These are phyloP conservation scores for Ginglymostoma cirratum DNA, from an alignment of 2,113 vertebrate species.

Conservation along the genomic window DNA sequence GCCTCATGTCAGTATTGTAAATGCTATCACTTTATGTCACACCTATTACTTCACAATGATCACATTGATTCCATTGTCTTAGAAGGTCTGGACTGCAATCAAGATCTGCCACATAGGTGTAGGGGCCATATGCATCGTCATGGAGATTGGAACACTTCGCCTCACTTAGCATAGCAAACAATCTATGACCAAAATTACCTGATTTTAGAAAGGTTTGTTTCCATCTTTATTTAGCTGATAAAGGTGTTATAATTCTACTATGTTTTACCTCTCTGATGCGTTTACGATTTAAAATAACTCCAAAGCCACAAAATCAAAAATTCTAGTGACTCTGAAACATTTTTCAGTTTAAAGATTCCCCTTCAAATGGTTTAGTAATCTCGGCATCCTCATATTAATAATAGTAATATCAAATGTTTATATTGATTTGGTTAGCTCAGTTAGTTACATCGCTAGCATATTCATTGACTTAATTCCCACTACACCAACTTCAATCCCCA, in stretches of 20 bases:
- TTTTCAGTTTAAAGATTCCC: no score
- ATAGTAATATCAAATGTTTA: no score
- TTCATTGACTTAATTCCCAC: no score
- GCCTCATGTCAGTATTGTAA: neutral
- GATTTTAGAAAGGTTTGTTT: no score
- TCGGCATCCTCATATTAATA: no score
- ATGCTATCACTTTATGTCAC: neutral
- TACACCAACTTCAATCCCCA: no score
- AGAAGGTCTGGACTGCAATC: neutral
- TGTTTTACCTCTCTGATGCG: neutral
- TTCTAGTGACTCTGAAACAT: neutral
- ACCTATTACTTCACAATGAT: neutral
- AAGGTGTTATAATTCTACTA: neutral
- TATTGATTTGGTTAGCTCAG: no score
- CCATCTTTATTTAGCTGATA: no score
- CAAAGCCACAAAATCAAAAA: neutral
- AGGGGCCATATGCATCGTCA: neutral
- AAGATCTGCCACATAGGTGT: neutral
- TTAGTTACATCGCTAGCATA: no score
- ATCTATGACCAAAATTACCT: no score
- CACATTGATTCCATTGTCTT: neutral
- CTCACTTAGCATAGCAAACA: neutral
- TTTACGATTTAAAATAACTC: neutral
- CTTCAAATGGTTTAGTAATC: no score
- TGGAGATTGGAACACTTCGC: neutral